Percentiles rank a stretch among this genome's conserved stretches.
Evolutionary conservation across 2,113 vertebrate genomes (phyloP).

Genomic region (Cephalopholis sonnerati): DNA sequence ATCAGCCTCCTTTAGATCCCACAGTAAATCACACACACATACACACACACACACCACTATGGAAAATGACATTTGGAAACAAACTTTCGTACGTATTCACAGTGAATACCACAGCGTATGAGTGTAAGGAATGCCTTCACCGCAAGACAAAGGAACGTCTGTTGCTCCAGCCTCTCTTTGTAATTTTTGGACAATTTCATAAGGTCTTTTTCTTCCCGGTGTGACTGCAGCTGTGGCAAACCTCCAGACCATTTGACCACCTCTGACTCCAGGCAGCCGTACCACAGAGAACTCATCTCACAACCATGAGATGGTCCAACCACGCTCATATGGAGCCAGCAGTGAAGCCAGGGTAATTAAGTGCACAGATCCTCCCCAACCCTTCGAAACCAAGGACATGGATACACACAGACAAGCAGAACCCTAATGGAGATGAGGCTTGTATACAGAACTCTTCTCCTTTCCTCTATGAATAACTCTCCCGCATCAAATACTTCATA

Average conservation of each 20-base stretch:
- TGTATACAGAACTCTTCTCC: not conserved
- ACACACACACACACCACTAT: not conserved
- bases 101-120: conserved; percentile 53
- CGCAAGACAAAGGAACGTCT: conserved; percentile 75
- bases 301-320: conserved; percentile 36
- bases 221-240: conserved; percentile 57
- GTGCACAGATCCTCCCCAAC: conserved; percentile 17
- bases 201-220: conserved; percentile 46
- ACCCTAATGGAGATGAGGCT: conserved; percentile 5
- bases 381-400: conserved; percentile 16
- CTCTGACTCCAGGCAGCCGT: conserved; percentile 60
- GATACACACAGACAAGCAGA: conserved; percentile 7
- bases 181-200: conserved; percentile 71
- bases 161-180: conserved; percentile 67
- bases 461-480: not conserved
- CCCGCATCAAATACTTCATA: not conserved
- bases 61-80: conserved; percentile 73
- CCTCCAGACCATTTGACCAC: conserved; percentile 63
- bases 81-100: conserved; percentile 33
- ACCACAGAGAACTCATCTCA: conserved; percentile 49
- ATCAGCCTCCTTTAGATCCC: conserved; percentile 26
- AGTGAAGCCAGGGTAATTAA: conserved; percentile 17
- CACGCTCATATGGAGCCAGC: conserved; percentile 11
- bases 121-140: conserved; percentile 68
- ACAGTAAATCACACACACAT: conserved; percentile 31